Conservation (phyloP, 2,797 vertebrate species). For the Hoplostethus atlanticus region DNA sequence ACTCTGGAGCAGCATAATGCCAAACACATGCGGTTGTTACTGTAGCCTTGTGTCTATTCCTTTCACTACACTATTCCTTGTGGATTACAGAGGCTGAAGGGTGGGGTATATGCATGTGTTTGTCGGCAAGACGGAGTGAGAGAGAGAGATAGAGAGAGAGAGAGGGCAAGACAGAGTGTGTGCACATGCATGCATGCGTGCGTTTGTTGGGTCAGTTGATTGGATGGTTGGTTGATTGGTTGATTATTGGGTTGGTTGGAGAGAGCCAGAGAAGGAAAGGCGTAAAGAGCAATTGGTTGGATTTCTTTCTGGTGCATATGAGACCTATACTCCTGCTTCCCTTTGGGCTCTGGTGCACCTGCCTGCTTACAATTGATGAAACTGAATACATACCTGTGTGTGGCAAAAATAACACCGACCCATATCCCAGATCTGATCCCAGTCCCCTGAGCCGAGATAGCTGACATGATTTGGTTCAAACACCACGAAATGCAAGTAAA, state of each 20-base stretch:
- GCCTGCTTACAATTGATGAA: slow-evolving; percentile 2
- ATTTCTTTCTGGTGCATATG: slow-evolving; percentile 6
- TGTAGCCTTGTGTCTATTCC: too few relatives aligned
- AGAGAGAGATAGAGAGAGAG: slow-evolving; percentile 29
- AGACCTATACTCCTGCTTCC: slow-evolving; percentile 47
- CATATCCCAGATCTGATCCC: background rate
- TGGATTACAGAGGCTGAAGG: slow-evolving; percentile 41
- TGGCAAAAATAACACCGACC: background rate
- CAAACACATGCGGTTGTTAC: background rate
- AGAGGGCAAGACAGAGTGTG: background rate
- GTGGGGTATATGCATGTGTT: slow-evolving; percentile 18
- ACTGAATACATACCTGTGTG: background rate
- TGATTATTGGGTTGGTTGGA: slow-evolving; percentile 62
- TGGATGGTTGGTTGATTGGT: slow-evolving; percentile 2
- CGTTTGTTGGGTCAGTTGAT: slow-evolving; percentile 35
- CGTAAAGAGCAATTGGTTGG: background rate
- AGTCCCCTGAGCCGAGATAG: background rate
- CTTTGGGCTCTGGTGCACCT: slow-evolving; percentile 29
- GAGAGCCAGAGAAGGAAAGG: slow-evolving; percentile 45
- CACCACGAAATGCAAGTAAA: background rate
- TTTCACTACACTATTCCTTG: slow-evolving; percentile 12
- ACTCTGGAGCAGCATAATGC: background rate
- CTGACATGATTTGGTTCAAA: background rate
- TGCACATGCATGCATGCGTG: slow-evolving; percentile 34
- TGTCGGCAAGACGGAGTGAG: background rate